phyloP scores from a whole-genome alignment of 1,140 invertebrate species.

The Apis dorsata region DNA sequence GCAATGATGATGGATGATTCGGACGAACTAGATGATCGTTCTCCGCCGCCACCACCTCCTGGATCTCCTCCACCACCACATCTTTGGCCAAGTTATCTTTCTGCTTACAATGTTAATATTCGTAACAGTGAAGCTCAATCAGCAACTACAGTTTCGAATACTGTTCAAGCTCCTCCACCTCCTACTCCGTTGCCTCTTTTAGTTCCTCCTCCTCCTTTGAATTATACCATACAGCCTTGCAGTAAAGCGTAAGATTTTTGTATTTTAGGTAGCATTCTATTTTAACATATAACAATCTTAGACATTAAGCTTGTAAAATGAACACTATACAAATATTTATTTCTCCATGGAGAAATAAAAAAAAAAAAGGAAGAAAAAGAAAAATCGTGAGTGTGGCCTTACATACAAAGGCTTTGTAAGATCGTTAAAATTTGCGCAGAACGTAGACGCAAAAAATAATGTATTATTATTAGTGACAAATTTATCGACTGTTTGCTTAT shows the following conservation, averaged over 20 bases:
- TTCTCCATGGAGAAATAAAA: background rate
- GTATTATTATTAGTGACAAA: conserved; percentile 38
- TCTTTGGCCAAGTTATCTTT: conserved; percentile 79
- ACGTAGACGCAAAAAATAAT: conserved; percentile 15
- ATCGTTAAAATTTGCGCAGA: background rate
- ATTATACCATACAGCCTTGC: conserved; percentile 78
- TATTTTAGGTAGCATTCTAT: background rate
- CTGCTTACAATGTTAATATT: conserved; percentile 69
- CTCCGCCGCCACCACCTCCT: conserved; percentile 81
- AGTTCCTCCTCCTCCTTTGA: conserved; percentile 76
- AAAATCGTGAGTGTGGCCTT: background rate
- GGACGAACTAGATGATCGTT: conserved; percentile 80
- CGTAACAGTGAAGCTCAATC: conserved; percentile 49
- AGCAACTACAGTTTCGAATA: conserved; percentile 35
- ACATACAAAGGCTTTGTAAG: background rate
- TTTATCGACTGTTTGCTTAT: conserved; percentile 15
- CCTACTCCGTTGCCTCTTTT: conserved; percentile 77
- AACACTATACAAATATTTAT: background rate
- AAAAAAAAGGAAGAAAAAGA: background rate
- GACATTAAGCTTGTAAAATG: conserved; percentile 7
- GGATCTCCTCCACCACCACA: conserved; percentile 81
- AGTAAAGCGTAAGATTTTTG: conserved; percentile 70
- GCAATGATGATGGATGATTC: conserved; percentile 77
- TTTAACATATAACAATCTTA: background rate
- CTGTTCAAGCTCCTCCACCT: conserved; percentile 70